Percentiles rank a stretch among this genome's conserved stretches.
Evolutionary conservation across 2,797 vertebrate species (phyloP).

Genomic region (Alfaro cultratus): DNA sequence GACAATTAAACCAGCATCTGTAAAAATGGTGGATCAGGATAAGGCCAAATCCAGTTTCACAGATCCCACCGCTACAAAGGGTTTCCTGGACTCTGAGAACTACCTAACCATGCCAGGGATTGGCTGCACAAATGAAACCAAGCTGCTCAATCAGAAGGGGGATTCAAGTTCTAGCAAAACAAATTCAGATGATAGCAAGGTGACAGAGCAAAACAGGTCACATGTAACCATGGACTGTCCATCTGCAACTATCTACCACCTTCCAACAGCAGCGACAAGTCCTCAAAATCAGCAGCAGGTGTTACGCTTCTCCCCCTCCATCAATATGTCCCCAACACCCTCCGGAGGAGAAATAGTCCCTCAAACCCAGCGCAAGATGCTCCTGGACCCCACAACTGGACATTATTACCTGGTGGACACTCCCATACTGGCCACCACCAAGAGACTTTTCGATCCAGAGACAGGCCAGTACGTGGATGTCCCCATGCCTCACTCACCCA

Average conservation of each 20-base stretch:
- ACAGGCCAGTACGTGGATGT: constrained; percentile 94
- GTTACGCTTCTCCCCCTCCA: constrained; percentile 81
- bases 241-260: constrained; percentile 81
- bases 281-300: constrained; percentile 74
- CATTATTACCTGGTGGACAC: constrained; percentile 96
- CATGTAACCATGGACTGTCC: constrained; percentile 70
- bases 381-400: constrained; percentile 93
- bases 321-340: constrained; percentile 64
- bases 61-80: constrained; percentile 57
- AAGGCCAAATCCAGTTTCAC: constrained; percentile 50
- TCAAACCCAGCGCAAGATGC: constrained; percentile 91
- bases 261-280: constrained; percentile 67
- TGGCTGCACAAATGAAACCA: constrained; percentile 60
- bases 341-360: constrained; percentile 66
- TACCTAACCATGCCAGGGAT: constrained; percentile 90
- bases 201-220: constrained; percentile 66
- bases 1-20: constrained; percentile 58
- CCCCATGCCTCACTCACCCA: constrained; percentile 82
- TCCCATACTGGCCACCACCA: constrained; percentile 84
- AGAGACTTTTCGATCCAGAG: constrained; percentile 93
- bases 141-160: constrained; percentile 46
- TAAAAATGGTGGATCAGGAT: constrained; percentile 73
- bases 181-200: constrained; percentile 39
- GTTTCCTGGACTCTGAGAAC: constrained; percentile 83
- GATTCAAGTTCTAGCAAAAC: constrained; percentile 31